Evolutionary conservation across 2,797 vertebrate genomes (phyloP).

Genomic region (Sebastolobus alascanus): DNA sequence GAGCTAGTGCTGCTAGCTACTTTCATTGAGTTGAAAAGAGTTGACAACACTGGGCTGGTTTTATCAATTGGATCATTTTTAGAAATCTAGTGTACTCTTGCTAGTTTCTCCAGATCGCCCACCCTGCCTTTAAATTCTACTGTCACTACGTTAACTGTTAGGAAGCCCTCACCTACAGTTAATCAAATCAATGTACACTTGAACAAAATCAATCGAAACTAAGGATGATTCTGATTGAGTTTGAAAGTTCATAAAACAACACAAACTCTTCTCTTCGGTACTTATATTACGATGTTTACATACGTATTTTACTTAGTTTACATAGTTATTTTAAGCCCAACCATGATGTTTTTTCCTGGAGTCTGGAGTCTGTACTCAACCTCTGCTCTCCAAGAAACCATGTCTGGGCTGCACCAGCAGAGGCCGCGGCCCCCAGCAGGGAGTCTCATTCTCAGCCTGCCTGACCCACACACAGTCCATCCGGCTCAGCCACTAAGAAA

Average conservation of each 20-base stretch:
- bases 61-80: no score
- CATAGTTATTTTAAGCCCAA: no score
- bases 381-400: conserved; percentile 39
- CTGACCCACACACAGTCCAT: background rate
- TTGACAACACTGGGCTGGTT: no score
- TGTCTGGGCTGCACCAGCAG: conserved; percentile 3
- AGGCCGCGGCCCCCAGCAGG: conserved; percentile 33
- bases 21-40: no score
- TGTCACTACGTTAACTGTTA: background rate
- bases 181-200: background rate
- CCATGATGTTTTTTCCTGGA: background rate
- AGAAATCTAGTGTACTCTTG: no score
- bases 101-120: no score
- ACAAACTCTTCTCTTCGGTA: background rate
- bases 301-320: no score
- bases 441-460: conserved; percentile 24
- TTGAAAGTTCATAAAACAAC: background rate
- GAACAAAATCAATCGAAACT: background rate
- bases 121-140: background rate
- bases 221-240: background rate
- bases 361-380: background rate
- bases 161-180: background rate
- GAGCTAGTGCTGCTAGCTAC: no score
- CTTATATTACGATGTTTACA: no score
- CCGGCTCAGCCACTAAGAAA: conserved; percentile 1